Evolutionary conservation across 1,140 invertebrate species (phyloP), one percentile per base, ranked within the genome.

Genomic region (Drosophila lacteicornis): DNA sequence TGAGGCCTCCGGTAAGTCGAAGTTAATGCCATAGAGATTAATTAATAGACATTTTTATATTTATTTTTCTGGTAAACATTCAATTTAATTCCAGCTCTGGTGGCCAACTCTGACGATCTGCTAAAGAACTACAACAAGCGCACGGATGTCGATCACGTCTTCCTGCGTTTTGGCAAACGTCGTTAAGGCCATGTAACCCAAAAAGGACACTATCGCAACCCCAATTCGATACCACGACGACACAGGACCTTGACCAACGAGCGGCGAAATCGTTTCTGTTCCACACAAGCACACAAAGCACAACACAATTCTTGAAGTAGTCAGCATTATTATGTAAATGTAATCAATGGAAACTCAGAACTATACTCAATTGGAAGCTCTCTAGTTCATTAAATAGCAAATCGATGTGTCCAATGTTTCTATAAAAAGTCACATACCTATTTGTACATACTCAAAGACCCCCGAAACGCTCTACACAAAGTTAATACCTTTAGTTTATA

Each of bases 61-160:
- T 6, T 30, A 1, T 8, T 8, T 53, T 13, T 25, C 22, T 25
- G 22, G 22, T 25, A 25, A 25, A 3, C 3, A 22, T 22, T 22
- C 5, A 8, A 11, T 36, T 19, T 13, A 36, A 30, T 43, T 62
- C 2, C 33, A 93, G 92, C 92, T 25, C 43, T 93, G 22, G 76
- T 93, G 45, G 78, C 85, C 36, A 87, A 85, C 55, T 80, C 82
- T 7, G 92, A 93, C 15, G 91, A 93, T 58, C 56, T 92, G 43
- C 19, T 87, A 33, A 81, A 80, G 46, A 92, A 92, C 79, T 94
- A 94, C 53, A 94, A 95, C 9, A 96, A 96, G 80, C 94, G 96
- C 61, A 96, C 96, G 82, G 96, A 96, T 91, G 95, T 96, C 53
- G 96, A 96, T 83, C 96, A 96, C 79, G 95, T 96, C 46, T 96